Percentiles rank a stretch among this genome's conserved stretches.
phyloP scores from a whole-genome alignment of 2,113 vertebrate species.

The Lepidothrix coronata region DNA sequence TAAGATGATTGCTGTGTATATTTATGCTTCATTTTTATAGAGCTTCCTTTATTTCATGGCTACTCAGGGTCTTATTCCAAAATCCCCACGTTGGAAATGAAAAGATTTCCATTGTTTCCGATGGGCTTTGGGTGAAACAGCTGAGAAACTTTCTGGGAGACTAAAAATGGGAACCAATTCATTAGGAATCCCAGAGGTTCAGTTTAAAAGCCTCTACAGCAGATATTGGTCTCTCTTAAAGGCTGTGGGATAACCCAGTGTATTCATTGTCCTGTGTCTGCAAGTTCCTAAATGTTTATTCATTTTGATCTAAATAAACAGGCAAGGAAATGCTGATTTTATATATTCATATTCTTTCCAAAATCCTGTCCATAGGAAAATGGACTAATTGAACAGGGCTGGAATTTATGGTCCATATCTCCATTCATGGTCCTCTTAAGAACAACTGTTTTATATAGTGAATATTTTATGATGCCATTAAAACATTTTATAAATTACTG shows the following conservation, averaged over 20 bases:
- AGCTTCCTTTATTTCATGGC: neutral
- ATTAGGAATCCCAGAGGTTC: neutral
- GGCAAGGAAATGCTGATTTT: neutral
- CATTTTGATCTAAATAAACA: neutral
- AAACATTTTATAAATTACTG: neutral
- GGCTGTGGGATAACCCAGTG: neutral
- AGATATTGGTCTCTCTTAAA: neutral
- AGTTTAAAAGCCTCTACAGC: neutral
- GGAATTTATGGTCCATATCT: neutral
- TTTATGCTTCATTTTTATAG: neutral
- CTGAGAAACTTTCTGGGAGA: neutral
- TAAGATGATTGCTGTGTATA: neutral
- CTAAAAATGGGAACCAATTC: slow-evolving; percentile 11
- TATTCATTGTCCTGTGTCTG: neutral
- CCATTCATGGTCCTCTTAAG: neutral
- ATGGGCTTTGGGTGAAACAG: neutral
- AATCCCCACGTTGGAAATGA: neutral
- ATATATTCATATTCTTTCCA: neutral
- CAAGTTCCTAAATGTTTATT: neutral
- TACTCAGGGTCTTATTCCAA: neutral
- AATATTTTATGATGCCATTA: neutral
- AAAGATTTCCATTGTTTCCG: neutral
- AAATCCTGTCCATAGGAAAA: neutral
- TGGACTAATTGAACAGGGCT: neutral
- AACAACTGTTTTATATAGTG: neutral